These are phyloP conservation scores for Drosophila atripex DNA, from an alignment of 2,888 invertebrate species.

Conservation along the genomic window DNA sequence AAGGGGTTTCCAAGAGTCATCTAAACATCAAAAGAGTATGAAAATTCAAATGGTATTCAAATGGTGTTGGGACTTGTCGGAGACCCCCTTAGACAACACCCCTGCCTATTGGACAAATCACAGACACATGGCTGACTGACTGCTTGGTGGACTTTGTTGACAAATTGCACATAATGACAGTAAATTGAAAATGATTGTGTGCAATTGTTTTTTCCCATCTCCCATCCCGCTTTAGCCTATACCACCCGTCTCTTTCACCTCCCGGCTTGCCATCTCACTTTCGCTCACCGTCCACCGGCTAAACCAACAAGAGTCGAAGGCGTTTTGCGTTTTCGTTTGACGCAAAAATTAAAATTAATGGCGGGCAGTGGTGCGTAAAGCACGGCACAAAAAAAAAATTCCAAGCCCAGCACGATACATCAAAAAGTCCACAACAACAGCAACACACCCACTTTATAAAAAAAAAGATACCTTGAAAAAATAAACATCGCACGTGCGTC, in stretches of 20 bases:
- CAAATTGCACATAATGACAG: conserved; percentile 83
- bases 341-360: conserved; percentile 82
- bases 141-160: conserved; percentile 76
- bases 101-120: conserved; percentile 57
- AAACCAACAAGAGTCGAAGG: conserved; percentile 47
- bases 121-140: conserved; percentile 63
- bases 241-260: conserved; percentile 24
- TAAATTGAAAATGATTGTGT: conserved; percentile 83
- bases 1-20: background rate
- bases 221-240: background rate
- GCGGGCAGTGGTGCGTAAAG: conserved; percentile 74
- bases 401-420: conserved; percentile 58
- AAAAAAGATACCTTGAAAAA: conserved; percentile 11
- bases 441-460: conserved; percentile 34
- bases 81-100: background rate
- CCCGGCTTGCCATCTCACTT: conserved; percentile 20
- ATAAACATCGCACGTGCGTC: conserved; percentile 37
- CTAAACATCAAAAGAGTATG: no score
- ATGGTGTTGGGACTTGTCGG: no score
- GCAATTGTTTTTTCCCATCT: conserved; percentile 65
- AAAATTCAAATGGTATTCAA: no score
- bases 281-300: conserved; percentile 28
- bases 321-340: conserved; percentile 49
- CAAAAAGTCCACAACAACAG: conserved; percentile 39
- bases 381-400: conserved; percentile 28